phyloP scores from a whole-genome alignment of 2,888 invertebrate species.

The Apamea crenata region DNA sequence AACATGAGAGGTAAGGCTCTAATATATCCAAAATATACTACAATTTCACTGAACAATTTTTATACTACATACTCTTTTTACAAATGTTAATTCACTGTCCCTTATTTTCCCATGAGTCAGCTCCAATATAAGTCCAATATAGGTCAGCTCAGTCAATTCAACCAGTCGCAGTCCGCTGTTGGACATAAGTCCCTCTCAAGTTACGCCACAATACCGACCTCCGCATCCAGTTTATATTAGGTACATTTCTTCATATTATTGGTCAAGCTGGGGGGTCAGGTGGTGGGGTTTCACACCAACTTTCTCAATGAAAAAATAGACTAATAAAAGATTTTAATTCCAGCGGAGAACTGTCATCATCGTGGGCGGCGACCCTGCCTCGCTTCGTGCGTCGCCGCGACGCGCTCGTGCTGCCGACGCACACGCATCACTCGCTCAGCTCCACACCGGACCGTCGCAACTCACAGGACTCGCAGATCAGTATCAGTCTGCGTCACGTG shows the following conservation, averaged over 20 bases:
- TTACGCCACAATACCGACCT: constrained; percentile 3
- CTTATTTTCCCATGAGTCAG: constrained; percentile 7
- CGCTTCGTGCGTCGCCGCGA: constrained; percentile 96
- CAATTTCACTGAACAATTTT: not conserved
- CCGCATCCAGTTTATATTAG: constrained; percentile 5
- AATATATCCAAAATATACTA: not conserved
- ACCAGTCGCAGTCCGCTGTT: constrained; percentile 12
- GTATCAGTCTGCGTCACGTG: constrained; percentile 94
- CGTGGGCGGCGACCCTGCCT: constrained; percentile 97
- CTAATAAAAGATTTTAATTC: constrained; percentile 10
- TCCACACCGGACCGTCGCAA: constrained; percentile 91
- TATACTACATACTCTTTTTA: not conserved
- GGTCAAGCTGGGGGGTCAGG: not conserved
- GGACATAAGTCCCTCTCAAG: constrained; percentile 19
- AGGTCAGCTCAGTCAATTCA: constrained; percentile 18
- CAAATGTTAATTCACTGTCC: not conserved
- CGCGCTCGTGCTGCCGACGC: constrained; percentile 92
- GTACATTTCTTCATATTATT: constrained; percentile 13
- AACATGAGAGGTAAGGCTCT: constrained; percentile 82
- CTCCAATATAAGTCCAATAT: no score
- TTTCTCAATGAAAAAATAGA: not conserved
- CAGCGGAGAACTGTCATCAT: constrained; percentile 96
- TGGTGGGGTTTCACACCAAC: not conserved
- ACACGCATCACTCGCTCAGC: constrained; percentile 87
- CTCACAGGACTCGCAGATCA: constrained; percentile 92